Percentiles rank a stretch among this genome's conserved stretches.
phyloP scores from a whole-genome alignment of 1,140 invertebrate genomes.

The Linepithema humile region DNA sequence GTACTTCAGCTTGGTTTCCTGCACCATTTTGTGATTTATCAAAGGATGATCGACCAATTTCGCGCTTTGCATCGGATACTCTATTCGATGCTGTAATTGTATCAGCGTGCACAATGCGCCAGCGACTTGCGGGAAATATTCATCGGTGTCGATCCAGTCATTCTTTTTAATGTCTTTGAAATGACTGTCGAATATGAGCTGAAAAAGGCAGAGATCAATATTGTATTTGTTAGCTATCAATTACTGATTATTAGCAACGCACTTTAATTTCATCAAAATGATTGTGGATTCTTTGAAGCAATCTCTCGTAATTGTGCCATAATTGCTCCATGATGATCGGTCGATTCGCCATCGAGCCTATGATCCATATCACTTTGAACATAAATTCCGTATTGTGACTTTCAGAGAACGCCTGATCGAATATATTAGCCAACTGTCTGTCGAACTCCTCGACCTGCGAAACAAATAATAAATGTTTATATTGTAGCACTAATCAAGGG shows the following conservation, averaged over 20 bases:
- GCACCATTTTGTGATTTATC: slow-evolving; percentile 57
- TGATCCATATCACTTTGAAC: slow-evolving; percentile 89
- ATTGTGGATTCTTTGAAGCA: slow-evolving; percentile 86
- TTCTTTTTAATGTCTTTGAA: slow-evolving; percentile 80
- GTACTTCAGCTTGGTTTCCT: slow-evolving; percentile 67
- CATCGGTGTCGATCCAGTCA: slow-evolving; percentile 85
- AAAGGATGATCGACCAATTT: slow-evolving; percentile 76
- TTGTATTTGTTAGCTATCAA: neutral
- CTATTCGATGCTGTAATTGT: slow-evolving; percentile 87
- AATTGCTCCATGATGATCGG: slow-evolving; percentile 89
- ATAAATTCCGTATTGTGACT: slow-evolving; percentile 89
- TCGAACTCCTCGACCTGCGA: slow-evolving; percentile 88
- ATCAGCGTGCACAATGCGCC: slow-evolving; percentile 90
- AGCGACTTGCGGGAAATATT: slow-evolving; percentile 89
- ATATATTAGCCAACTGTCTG: slow-evolving; percentile 89
- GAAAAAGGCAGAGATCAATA: neutral
- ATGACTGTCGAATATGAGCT: slow-evolving; percentile 77
- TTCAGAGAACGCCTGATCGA: slow-evolving; percentile 91
- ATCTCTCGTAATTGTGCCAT: slow-evolving; percentile 85
- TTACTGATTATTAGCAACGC: neutral
- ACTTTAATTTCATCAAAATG: slow-evolving; percentile 88
- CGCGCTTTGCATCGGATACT: slow-evolving; percentile 85
- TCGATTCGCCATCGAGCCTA: slow-evolving; percentile 89
- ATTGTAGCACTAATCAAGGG: neutral
- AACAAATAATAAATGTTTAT: slow-evolving; percentile 56